A percentile compares a stretch with the other conserved stretches of the same genome.
phyloP scores from a whole-genome alignment of 2,797 vertebrate species.

The Sorex maritimensis region DNA sequence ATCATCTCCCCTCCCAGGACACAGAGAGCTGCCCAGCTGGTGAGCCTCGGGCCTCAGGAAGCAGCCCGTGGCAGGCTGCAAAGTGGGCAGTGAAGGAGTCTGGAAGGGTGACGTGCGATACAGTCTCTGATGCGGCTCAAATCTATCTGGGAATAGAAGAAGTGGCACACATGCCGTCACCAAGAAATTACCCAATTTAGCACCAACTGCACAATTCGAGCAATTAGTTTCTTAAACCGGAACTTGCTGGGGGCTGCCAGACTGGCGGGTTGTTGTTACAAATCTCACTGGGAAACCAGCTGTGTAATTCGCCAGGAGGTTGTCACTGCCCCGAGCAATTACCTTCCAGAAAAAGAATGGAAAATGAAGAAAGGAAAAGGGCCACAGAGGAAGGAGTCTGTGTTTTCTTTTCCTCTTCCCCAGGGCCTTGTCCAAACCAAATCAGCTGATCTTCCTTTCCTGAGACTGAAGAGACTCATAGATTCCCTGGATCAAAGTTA shows the following conservation, averaged over 20 bases:
- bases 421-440: conserved; percentile 48
- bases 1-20: conserved; percentile 3
- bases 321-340: conserved; percentile 81
- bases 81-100: conserved; percentile 52
- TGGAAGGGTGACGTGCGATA: conserved; percentile 78
- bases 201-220: conserved; percentile 82
- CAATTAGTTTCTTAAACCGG: conserved; percentile 89
- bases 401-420: conserved; percentile 62
- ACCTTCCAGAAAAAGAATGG: conserved; percentile 85
- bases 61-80: conserved; percentile 26
- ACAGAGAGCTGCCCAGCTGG: background rate
- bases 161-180: conserved; percentile 80
- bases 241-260: conserved; percentile 88
- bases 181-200: conserved; percentile 89
- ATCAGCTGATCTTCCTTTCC: conserved; percentile 54
- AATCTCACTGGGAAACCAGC: conserved; percentile 85
- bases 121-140: conserved; percentile 87
- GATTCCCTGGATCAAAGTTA: conserved; percentile 67
- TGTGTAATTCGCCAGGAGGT: conserved; percentile 83
- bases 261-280: conserved; percentile 80
- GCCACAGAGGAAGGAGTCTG: conserved; percentile 62
- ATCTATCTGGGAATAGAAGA: conserved; percentile 87
- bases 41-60: conserved; percentile 15
- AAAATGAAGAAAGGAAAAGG: conserved; percentile 73
- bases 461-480: conserved; percentile 20